Evolutionary conservation across 2,888 invertebrate genomes (phyloP).

Genomic region (Xiphydria camelus): DNA sequence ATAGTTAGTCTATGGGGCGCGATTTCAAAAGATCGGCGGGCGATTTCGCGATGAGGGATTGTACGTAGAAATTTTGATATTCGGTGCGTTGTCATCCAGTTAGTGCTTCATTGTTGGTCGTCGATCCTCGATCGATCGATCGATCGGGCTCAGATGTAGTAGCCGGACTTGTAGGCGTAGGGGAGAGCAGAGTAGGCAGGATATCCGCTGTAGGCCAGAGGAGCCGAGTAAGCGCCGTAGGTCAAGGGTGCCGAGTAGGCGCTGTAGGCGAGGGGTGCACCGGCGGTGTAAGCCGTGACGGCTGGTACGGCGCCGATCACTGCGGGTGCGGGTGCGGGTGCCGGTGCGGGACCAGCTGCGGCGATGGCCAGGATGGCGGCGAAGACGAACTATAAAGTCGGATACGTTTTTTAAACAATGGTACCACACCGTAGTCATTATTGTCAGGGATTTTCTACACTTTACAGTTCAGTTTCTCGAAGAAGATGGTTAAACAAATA

Average conservation of each 20-base stretch:
- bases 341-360: conserved; percentile 59
- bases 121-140: too few species aligned
- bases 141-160: conserved; percentile 17
- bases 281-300: conserved; percentile 35
- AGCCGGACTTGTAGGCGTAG: conserved; percentile 16
- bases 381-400: conserved; percentile 56
- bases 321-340: conserved; percentile 43
- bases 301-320: conserved; percentile 29
- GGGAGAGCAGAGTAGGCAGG: conserved; percentile 30
- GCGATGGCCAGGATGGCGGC: conserved; percentile 55
- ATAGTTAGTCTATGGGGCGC: too few species aligned
- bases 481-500: too few species aligned
- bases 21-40: too few species aligned
- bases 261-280: conserved; percentile 46
- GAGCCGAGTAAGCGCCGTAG: conserved; percentile 33
- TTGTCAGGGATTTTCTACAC: too few species aligned
- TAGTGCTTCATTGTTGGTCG: too few species aligned
- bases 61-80: too few species aligned
- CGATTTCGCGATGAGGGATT: too few species aligned
- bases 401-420: too few species aligned
- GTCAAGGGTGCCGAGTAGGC: conserved; percentile 48
- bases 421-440: too few species aligned
- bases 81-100: too few species aligned
- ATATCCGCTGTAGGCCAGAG: conserved; percentile 38
- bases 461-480: too few species aligned